Evolutionary conservation across 2,888 invertebrate species (phyloP).

Genomic region (Gibbula magus): DNA sequence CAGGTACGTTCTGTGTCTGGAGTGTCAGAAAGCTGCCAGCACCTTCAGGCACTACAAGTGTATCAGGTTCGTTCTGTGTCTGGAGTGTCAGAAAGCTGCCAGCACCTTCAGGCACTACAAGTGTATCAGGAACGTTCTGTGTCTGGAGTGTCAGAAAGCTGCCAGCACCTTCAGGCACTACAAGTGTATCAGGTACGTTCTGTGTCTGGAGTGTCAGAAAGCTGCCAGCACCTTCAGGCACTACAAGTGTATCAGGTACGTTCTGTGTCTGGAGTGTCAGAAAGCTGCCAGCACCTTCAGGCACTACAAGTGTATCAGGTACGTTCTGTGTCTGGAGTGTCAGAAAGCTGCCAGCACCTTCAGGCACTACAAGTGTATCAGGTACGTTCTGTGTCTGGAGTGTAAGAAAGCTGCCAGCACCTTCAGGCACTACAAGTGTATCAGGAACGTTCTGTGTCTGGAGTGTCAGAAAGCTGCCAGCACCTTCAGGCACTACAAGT

Average conservation of each 20-base stretch:
- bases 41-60: slow-evolving; percentile 92
- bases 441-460: slow-evolving; percentile 83
- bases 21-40: slow-evolving; percentile 89
- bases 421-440: slow-evolving; percentile 92
- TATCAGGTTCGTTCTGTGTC: slow-evolving; percentile 83
- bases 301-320: slow-evolving; percentile 90
- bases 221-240: slow-evolving; percentile 90
- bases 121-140: slow-evolving; percentile 85
- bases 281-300: slow-evolving; percentile 88
- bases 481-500: slow-evolving; percentile 90
- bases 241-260: slow-evolving; percentile 86
- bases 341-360: slow-evolving; percentile 89
- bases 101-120: slow-evolving; percentile 89
- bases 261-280: slow-evolving; percentile 90
- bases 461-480: slow-evolving; percentile 91
- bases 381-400: slow-evolving; percentile 84
- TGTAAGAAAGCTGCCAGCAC: slow-evolving; percentile 90
- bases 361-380: slow-evolving; percentile 91
- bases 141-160: slow-evolving; percentile 90
- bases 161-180: slow-evolving; percentile 91
- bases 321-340: slow-evolving; percentile 87
- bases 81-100: slow-evolving; percentile 91
- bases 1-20: slow-evolving; percentile 82
- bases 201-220: slow-evolving; percentile 90
- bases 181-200: slow-evolving; percentile 84